A percentile compares a stretch with the other conserved stretches of the same genome.
phyloP scores from a whole-genome alignment of 2,113 vertebrate species.

The Paedocypris sp. region DNA sequence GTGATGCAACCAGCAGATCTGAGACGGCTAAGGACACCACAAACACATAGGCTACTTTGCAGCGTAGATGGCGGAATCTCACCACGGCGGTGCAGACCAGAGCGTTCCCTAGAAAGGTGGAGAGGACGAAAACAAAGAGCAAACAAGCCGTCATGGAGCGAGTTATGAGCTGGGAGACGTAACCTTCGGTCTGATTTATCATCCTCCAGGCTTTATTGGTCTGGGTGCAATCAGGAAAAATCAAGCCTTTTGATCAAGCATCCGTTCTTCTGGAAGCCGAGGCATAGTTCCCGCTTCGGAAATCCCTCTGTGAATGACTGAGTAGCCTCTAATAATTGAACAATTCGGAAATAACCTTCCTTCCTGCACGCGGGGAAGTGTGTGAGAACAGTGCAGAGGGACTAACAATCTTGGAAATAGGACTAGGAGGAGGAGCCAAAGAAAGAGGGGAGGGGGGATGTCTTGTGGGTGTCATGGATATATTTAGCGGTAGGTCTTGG shows the following conservation, averaged over 20 bases:
- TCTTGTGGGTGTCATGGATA: not conserved
- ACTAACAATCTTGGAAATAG: slow-evolving; percentile 1
- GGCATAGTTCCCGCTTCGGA: slow-evolving; percentile 6
- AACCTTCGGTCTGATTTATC: slow-evolving; percentile 55
- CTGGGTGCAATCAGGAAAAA: not conserved
- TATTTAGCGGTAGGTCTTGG: not conserved
- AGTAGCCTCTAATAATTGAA: not conserved
- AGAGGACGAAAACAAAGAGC: slow-evolving; percentile 76
- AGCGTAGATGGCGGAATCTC: slow-evolving; percentile 74
- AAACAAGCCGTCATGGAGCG: slow-evolving; percentile 69
- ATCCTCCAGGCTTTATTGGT: slow-evolving; percentile 34
- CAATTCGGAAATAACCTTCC: slow-evolving; percentile 2
- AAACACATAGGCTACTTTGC: slow-evolving; percentile 83
- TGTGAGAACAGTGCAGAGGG: slow-evolving; percentile 2
- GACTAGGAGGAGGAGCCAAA: slow-evolving; percentile 6
- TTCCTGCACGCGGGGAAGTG: not conserved
- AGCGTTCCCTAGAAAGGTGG: slow-evolving; percentile 82
- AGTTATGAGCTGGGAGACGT: slow-evolving; percentile 45
- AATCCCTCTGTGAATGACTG: not conserved
- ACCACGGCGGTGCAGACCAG: slow-evolving; percentile 80
- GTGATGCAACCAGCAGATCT: slow-evolving; percentile 81
- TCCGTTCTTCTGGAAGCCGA: not conserved
- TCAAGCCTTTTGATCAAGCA: not conserved
- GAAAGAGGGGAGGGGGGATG: not conserved
- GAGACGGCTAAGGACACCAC: slow-evolving; percentile 84